These are phyloP conservation scores for Fragum fragum DNA, from an alignment of 2,888 invertebrate species.

Conservation along the genomic window DNA sequence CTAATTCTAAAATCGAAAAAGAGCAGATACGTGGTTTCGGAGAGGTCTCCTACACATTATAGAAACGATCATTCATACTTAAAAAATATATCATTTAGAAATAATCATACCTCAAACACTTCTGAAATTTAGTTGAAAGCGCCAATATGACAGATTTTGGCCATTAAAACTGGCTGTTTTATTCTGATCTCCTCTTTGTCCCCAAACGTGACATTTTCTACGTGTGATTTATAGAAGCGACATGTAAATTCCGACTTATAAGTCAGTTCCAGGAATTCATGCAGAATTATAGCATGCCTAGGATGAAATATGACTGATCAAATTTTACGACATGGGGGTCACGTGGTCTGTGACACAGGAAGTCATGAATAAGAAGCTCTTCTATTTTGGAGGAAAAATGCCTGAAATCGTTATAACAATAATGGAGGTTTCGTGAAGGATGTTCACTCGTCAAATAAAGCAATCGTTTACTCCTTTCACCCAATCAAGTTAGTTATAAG, in stretches of 20 bases:
- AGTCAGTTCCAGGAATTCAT: constrained; percentile 28
- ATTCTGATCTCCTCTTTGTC: background rate
- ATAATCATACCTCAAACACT: no score
- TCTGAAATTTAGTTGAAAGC: no score
- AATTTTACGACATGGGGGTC: constrained; percentile 54
- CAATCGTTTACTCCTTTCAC: constrained; percentile 58
- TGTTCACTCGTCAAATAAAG: constrained; percentile 63
- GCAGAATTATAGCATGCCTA: constrained; percentile 54
- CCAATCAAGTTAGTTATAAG: constrained; percentile 64
- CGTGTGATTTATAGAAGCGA: constrained; percentile 8
- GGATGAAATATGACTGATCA: constrained; percentile 59
- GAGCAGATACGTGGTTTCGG: no score
- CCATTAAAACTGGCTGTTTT: no score
- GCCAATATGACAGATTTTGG: no score
- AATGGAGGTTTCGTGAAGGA: constrained; percentile 66
- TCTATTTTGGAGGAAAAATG: constrained; percentile 60
- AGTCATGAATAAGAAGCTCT: constrained; percentile 70
- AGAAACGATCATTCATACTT: no score
- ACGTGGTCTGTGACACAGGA: constrained; percentile 59
- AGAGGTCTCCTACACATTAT: no score
- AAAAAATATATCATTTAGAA: no score
- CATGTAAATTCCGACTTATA: constrained; percentile 22
- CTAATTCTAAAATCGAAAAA: no score
- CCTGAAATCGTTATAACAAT: constrained; percentile 62
- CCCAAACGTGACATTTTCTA: constrained; percentile 3